Percentiles rank a stretch among this genome's conserved stretches.
Conservation (phyloP, 92 coral and sea anemone species). For the Palythoa caribaeorum region DNA sequence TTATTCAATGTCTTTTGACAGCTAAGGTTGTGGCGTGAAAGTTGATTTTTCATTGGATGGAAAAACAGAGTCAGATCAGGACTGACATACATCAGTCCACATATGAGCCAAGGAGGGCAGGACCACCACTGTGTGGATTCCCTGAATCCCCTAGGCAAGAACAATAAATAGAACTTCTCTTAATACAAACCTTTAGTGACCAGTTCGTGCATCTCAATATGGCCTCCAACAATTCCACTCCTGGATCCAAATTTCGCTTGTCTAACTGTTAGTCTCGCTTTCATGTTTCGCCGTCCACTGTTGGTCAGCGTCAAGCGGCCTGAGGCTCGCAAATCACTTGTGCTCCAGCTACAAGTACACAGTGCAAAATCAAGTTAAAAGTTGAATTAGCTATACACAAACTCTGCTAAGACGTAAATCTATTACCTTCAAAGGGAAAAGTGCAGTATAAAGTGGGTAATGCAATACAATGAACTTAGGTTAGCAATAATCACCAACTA, state of each 20-base stretch:
- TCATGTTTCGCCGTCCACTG: slow-evolving; percentile 90
- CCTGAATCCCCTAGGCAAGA: background rate
- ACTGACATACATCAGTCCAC: too few species aligned
- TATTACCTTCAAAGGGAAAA: too few species aligned
- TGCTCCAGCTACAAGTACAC: slow-evolving; percentile 76
- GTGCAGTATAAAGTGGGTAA: background rate
- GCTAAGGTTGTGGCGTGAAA: too few species aligned
- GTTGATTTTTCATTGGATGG: too few species aligned
- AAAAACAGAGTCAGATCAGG: too few species aligned
- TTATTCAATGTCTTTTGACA: too few species aligned
- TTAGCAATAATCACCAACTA: too few species aligned
- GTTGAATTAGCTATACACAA: too few species aligned
- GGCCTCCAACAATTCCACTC: slow-evolving; percentile 98
- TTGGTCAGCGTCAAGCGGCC: slow-evolving; percentile 92
- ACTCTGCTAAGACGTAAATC: too few species aligned
- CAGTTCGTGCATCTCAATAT: slow-evolving; percentile 90
- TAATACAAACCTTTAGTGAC: slow-evolving; percentile 78
- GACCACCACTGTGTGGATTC: background rate
- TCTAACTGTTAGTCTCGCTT: slow-evolving; percentile 80
- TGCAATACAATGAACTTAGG: too few species aligned
- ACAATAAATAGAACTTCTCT: background rate
- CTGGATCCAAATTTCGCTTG: slow-evolving; percentile 96
- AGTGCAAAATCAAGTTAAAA: background rate
- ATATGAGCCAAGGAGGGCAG: background rate
- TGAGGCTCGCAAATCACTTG: slow-evolving; percentile 96